These are phyloP conservation scores for Stomorhina lunata DNA, from an alignment of 2,888 invertebrate species.

Conservation along the genomic window DNA sequence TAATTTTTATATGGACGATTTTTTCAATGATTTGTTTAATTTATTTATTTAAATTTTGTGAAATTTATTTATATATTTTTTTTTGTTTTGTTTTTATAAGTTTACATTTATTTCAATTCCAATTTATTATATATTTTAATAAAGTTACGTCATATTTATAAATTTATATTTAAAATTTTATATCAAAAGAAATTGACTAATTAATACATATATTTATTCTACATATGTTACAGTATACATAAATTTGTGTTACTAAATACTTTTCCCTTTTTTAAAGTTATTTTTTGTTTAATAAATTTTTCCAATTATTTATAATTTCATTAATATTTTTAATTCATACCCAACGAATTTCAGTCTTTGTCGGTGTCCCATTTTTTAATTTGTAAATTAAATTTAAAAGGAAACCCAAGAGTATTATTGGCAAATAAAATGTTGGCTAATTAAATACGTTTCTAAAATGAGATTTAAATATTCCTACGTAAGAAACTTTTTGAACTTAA, in stretches of 20 bases:
- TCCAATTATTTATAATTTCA: constrained; percentile 18
- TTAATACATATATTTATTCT: constrained; percentile 1
- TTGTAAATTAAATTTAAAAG: neutral
- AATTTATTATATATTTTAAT: constrained; percentile 17
- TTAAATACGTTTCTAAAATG: too few relatives aligned
- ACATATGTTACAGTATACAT: constrained; percentile 12
- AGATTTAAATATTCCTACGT: too few relatives aligned
- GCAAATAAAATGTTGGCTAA: too few relatives aligned
- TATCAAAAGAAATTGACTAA: constrained; percentile 60
- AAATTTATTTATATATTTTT: neutral
- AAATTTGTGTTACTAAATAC: neutral
- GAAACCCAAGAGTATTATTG: neutral
- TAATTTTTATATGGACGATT: constrained; percentile 56
- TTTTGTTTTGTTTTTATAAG: too few relatives aligned
- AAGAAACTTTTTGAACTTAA: too few relatives aligned
- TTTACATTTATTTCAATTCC: constrained; percentile 50
- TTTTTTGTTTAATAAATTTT: neutral
- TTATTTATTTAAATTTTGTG: neutral
- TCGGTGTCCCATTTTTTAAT: constrained; percentile 28
- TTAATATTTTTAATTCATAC: constrained; percentile 46
- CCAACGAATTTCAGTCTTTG: constrained; percentile 62
- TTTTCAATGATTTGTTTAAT: constrained; percentile 20
- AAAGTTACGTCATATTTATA: constrained; percentile 7
- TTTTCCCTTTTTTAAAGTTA: neutral
- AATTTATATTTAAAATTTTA: constrained; percentile 31